Base-by-base conservation (phyloP, 2,797 vertebrate genomes). In the Chaetophractus vellerosus region DNA sequence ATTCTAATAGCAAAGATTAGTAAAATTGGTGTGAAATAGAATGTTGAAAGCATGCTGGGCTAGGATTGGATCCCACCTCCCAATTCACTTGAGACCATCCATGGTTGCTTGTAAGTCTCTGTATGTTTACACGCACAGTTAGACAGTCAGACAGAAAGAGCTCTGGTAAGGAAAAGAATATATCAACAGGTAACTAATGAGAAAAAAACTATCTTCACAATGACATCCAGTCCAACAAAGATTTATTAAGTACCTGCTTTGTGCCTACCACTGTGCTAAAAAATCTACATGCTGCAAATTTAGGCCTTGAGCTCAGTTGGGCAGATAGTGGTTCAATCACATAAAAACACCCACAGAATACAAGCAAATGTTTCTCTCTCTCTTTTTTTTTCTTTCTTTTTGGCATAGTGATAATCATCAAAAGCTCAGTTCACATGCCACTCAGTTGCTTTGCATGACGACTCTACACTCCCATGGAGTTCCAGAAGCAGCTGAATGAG, bases 151-250 rank as follows among this genome's bases (percentile, higher is more conserved):
- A 15, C 78, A 55, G 85, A 88, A 11, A 74, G 85, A 80, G 79
- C 91, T 21, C 55, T 78, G 33, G 71, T 87, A 59, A 91, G 50
- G 19, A 69, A 57, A 96, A 94, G 28, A 93, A 57, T 88, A 36
- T 79, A 95, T 72, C 87, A 88, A 95, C 86, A 96, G 80, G 75
- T 71, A 92, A 96, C 82, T 94, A 96, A 97, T 95, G 93, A 90
- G 79, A 92, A 97, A 96, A 97, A 94, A 45, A 64, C 55, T 80
- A 18, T 69, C 92, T 95, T 84, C 71, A 83, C 79, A 95, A 92
- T 79, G 45, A 63, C 68, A 69, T 72, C 82, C 55, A 91, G 28
- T 66, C 31, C 57, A 96, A 96, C 92, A 96, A 96, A 96, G 72
- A 57, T 82, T 96, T 93, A 80, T 55, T 95, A 94, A 96, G 52